Evolutionary conservation across 2,113 vertebrate species (phyloP), one percentile per base, ranked within the genome.

Genomic region (Vulpes lagopus): DNA sequence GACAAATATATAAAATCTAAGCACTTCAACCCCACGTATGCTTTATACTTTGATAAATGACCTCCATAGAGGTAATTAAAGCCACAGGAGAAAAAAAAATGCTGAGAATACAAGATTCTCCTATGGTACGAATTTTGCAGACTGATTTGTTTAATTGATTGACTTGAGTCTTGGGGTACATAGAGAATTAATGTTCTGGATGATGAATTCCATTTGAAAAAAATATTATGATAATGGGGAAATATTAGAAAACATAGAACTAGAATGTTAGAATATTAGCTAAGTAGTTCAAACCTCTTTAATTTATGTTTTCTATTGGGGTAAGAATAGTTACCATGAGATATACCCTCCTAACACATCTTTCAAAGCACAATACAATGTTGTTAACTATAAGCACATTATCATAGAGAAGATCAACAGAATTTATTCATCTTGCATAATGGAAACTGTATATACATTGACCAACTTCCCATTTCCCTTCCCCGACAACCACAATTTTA

Each of bases 1-100:
- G 49, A 38, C 12, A 35, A 4, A 23, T 14, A 3, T 67, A 5
- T 30, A 95, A 17, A 95, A 83, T 62, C 25, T 57, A 94, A 91
- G 57, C 1, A 43, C 62, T 32, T 38, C 60, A 88, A 30, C 25
- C 1, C 6, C 35, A 59, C 11, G 2, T 76, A 32, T 78, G 17
- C 57, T 82, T 86, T 86, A 38, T 88, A 51, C 5, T 93, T 91
- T 91, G 64, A 88, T 30, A 83, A 88, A 64, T 88, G 30, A 8
- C 1, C 10, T 53, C 7, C 8, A 64, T 0, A 23, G n/a, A 96
- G 9, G 27, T 84, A 85, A 95, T 92, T 20, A 89, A 92, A 90
- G 15, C 3, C 38, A 81, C 2, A 27, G 4, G 2, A 8, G 14
- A 35, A 35, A 20, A 64, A 49, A 88, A 67, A 49, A 15, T 30